phyloP scores from a whole-genome alignment of 2,113 vertebrate genomes.

The Myotis yumanensis region DNA sequence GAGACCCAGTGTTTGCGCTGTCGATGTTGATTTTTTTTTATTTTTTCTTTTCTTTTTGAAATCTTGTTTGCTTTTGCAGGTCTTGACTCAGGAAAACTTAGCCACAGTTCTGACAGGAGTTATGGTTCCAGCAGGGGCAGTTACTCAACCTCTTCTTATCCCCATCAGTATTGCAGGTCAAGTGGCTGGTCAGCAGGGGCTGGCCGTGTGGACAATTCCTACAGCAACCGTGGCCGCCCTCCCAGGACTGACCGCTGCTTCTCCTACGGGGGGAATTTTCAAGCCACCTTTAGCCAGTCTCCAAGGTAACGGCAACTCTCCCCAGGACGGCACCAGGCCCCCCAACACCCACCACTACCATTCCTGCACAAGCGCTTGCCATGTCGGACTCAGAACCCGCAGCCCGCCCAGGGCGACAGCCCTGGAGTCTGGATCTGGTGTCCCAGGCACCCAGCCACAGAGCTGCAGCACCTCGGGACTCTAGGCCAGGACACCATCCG shows the following conservation, averaged over 20 bases:
- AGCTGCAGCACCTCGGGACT: slow-evolving; percentile 58
- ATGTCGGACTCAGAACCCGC: slow-evolving; percentile 65
- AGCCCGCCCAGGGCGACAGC: slow-evolving; percentile 29
- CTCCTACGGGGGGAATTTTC: slow-evolving; percentile 90
- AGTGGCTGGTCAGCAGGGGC: slow-evolving; percentile 93
- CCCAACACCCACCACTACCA: slow-evolving; percentile 50
- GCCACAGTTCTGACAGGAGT: slow-evolving; percentile 97
- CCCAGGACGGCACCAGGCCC: slow-evolving; percentile 75
- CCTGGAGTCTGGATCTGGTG: slow-evolving; percentile 64
- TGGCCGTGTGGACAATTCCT: slow-evolving; percentile 96
- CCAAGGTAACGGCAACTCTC: slow-evolving; percentile 88
- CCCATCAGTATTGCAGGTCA: slow-evolving; percentile 96
- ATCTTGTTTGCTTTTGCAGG: slow-evolving; percentile 90
- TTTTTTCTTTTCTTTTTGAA: slow-evolving; percentile 85
- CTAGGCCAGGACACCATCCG: slow-evolving; percentile 30
- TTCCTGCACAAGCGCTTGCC: slow-evolving; percentile 45
- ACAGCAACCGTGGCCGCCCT: slow-evolving; percentile 93
- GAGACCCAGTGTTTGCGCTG: slow-evolving; percentile 79
- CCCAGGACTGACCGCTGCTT: slow-evolving; percentile 90
- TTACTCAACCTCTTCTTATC: slow-evolving; percentile 97
- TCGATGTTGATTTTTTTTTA: slow-evolving; percentile 83
- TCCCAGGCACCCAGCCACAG: slow-evolving; percentile 54
- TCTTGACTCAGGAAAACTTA: slow-evolving; percentile 98
- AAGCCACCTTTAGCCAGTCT: slow-evolving; percentile 93
- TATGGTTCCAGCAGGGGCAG: slow-evolving; percentile 95